phyloP scores from a whole-genome alignment of 2,888 invertebrate genomes.

The Uropetala carovei region DNA sequence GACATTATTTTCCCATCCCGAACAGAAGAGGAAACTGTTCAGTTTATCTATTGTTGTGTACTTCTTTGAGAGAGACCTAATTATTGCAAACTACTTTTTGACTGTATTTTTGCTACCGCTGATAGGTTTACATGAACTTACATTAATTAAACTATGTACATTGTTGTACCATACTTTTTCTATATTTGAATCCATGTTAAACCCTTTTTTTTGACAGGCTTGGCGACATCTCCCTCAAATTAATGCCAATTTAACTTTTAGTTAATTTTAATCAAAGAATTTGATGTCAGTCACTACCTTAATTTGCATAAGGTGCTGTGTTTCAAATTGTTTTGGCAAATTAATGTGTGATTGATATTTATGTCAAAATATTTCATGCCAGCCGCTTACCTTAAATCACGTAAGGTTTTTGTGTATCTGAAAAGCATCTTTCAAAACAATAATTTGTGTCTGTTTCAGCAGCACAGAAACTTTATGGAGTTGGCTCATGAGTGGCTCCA shows the following conservation, averaged over 20 bases:
- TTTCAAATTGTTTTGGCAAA: too few relatives aligned
- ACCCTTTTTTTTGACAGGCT: constrained; percentile 24
- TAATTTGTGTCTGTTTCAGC: not conserved
- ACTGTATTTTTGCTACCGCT: constrained; percentile 54
- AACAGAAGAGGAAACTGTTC: not conserved
- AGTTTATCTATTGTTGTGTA: constrained; percentile 38
- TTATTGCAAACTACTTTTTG: constrained; percentile 37
- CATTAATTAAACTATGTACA: constrained; percentile 52
- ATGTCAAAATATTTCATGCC: too few relatives aligned
- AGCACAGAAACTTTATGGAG: not conserved
- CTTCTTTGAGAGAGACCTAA: constrained; percentile 42
- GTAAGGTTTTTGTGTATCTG: too few relatives aligned
- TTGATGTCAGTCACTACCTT: too few relatives aligned
- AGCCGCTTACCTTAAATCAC: too few relatives aligned
- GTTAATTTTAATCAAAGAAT: too few relatives aligned
- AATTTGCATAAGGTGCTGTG: too few relatives aligned
- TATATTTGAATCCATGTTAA: constrained; percentile 46
- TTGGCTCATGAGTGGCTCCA: not conserved
- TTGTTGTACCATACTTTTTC: constrained; percentile 59
- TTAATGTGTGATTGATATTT: too few relatives aligned
- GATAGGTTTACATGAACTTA: constrained; percentile 24
- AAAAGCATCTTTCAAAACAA: not conserved
- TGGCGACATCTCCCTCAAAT: not conserved
- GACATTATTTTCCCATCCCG: constrained; percentile 37
- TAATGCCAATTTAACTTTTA: not conserved